Evolutionary conservation across 2,113 vertebrate genomes (phyloP).

Genomic region (Morone chrysops): DNA sequence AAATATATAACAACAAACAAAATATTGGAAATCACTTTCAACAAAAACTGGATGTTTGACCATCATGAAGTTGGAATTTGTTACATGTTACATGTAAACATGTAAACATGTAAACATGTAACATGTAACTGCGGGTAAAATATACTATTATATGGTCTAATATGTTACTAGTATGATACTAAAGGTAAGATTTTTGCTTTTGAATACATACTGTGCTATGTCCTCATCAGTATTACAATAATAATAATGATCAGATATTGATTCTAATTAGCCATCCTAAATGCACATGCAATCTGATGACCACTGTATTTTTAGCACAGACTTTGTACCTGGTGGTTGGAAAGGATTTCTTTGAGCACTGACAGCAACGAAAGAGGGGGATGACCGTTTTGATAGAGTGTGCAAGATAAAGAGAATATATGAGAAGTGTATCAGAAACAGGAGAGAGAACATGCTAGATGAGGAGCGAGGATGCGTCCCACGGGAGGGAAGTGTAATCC

Average conservation of each 20-base stretch:
- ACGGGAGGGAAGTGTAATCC: slow-evolving; percentile 53
- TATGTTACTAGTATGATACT: background rate
- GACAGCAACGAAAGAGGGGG: slow-evolving; percentile 12
- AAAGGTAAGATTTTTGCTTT: background rate
- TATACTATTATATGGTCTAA: background rate
- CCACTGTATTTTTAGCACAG: slow-evolving; percentile 77
- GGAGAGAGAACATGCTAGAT: slow-evolving; percentile 31
- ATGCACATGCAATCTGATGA: background rate
- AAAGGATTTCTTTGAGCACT: background rate
- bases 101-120: background rate
- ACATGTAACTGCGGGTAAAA: background rate
- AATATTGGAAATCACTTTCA: background rate
- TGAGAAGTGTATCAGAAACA: slow-evolving; percentile 37
- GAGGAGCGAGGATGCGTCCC: slow-evolving; percentile 48
- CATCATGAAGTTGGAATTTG: too few species aligned
- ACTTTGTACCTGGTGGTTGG: slow-evolving; percentile 4
- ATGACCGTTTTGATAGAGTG: slow-evolving; percentile 32
- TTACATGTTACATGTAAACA: background rate
- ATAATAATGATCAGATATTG: background rate
- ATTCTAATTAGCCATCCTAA: background rate
- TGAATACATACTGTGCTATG: background rate
- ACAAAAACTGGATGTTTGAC: background rate
- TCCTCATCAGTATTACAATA: background rate
- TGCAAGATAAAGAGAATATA: slow-evolving; percentile 26
- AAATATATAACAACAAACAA: too few species aligned